Evolutionary conservation across 2,888 invertebrate species (phyloP), one percentile per base, ranked within the genome.

Genomic region (Apomyelois bistriatella): DNA sequence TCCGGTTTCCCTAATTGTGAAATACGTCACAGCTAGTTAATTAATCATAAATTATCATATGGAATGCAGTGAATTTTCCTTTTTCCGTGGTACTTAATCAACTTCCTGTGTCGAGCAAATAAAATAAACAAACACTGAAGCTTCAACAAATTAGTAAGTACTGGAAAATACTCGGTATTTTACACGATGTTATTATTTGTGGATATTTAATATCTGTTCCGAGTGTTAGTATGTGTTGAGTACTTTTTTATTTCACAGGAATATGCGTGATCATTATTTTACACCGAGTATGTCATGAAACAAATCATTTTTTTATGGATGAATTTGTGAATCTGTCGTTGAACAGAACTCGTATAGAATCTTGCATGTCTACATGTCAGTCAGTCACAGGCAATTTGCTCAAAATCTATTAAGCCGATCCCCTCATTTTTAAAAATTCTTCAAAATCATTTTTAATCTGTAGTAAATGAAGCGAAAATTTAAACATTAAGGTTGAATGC

Each of bases 21-120:
- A 43, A 43, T 28, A 28, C 17, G 32, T 43, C 8, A 30, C 8
- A n/a, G 43, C 7, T 7, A 28, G 43, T 46, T 30, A 46, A 46
- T 46, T 30, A 46, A 46, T 46, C 30, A 30, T 46, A 46, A 30
- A 30, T 46, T 46, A 43, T 30, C 30, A 15, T 13, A 30, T 13
- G 13, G 13, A 41, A 41, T 17, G 41, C 41, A 16, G 12, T 30
- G 30, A 12, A 46, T 13, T 30, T 46, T 46, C 7, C 43, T 32
- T 30, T 13, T 1, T 15, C 6, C 9, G 32, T 15, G 17, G 1
- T 48, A 30, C 28, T 16, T 10, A 8, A 47, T 15, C 35, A 35
- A 35, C 16, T 35, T 36, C n/a, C 17, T 37, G 3, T 13, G n/a
- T n/a, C n/a, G n/a, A 22, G 36, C 3, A 22, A 22, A 22, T 22